Evolutionary conservation across 35 echinoderm and acorn worm species (phyloP), one percentile per base, ranked within the genome.

Genomic region (Stichopus chloronotus): DNA sequence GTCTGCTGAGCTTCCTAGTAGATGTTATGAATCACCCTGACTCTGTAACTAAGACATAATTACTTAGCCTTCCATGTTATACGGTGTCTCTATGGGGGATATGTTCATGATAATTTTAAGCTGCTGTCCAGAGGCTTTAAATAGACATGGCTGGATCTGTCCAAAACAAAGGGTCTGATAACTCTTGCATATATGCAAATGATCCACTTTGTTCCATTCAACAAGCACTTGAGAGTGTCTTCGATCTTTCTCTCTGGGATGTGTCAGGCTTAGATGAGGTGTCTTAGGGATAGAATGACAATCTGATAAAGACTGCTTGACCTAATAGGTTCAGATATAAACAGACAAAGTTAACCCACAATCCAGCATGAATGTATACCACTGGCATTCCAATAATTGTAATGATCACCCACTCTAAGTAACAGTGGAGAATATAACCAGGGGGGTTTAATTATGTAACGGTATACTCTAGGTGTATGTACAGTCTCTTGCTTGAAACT

Each of bases 181-280:
- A 14, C 61, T 65, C 61, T 65, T 65, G 11, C 61, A 65, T 65
- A 76, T 17, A 81, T 81, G 78, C 78, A 81, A 81, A 81, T 81
- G 14, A 81, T 6, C 78, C 78, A 81, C 24, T 81, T 53, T 81
- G 21, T 52, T 52, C 20, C 13, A 52, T 81, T 81, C 78, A 81
- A 81, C 7, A 25, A 43, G 78, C 53, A 81, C 78, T 81, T 81
- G 78, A 81, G 43, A 81, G 78, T 81, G 78, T 81, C 78, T 81
- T 25, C 21, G 6, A 81, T 81, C 78, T 23, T 81, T 25, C 53
- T 52, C 24, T 25, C 20, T 0, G 53, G 14, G 78, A 81, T n/a
- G 25, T 81, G 19, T 81, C 14, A 52, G 24, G 24, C 14, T 13
- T n/a, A 23, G 43, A 25, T 22, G 20, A 79, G 77, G 20, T 25